Evolutionary conservation across 2,888 invertebrate species (phyloP), one percentile per base, ranked within the genome.

Genomic region (Cynaeus angustus): DNA sequence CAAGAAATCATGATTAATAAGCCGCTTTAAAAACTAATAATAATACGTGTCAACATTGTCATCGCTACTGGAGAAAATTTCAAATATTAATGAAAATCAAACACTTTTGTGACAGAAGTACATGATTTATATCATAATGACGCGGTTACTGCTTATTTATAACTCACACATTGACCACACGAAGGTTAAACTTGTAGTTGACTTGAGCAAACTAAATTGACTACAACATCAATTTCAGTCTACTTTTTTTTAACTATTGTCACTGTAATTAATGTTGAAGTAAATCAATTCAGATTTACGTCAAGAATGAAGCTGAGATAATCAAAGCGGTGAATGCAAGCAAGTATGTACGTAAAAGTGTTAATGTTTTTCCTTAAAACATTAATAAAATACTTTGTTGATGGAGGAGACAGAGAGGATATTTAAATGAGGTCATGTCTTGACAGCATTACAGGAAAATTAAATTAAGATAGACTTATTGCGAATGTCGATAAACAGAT

Each of bases 61-160:
- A 33, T 48, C 48, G 61, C 16, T 28, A 2, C 0, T 9, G 14
- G 14, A 13, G 2, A 53, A 50, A 50, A 50, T 3, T n/a, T 10
- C 13, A 3, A 16, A 28, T 30, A 28, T 30, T 50, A 10, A 30
- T 7, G 9, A 53, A 41, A 41, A 41, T 41, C 5, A 10, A n/a
- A 9, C 3, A 28, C n/a, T 46, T 8, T 46, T 14, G 4, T 13
- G 46, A 38, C 33, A 56, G 46, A 46, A 46, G 14, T 8, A 8
- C 10, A 45, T 61, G 50, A 61, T 50, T 61, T 61, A 48, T 61
- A 46, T 28, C 48, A 6, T 48, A 38, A 48, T 61, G 61, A 61
- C 61, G 61, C 61, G 61, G 48, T 61, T 50, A 50, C 21, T 21
- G 50, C 33, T 61, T 50, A 50, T 50, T 61, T 48, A 61, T 61